Base-by-base conservation (phyloP, 1,140 invertebrate genomes). In the Drosophila bocqueti region DNA sequence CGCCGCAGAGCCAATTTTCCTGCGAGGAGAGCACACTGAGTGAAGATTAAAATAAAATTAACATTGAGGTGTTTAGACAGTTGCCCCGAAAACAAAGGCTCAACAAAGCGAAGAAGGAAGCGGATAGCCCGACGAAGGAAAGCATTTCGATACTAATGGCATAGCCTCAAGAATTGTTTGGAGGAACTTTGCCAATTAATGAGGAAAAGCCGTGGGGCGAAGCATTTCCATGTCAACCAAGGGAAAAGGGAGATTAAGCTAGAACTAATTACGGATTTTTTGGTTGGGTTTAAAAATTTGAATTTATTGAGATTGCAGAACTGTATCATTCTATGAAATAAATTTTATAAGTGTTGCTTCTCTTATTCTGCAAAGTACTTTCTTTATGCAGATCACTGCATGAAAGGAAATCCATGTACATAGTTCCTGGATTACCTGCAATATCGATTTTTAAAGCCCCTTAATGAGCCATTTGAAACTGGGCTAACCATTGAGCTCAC, bases 1-100 rank as follows among this genome's bases (percentile, higher is more conserved):
- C 52, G 46, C 49, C 55, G 42, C 65, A 45, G 50, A 62, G 61
- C 76, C 71, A 83, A 71, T 47, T 62, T 73, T 24, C 24, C 57
- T 46, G 31, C 24, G 54, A 71, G 65, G 26, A 24, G 15, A 43
- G 16, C 38, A 16, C 69, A 31, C 24, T 24, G 42, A 62, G 21
- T 60, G 31, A 18, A 38, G 13, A 31, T 34, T 66, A 34, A 11
- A 34, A 10, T 10, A 34, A 34, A 34, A 34, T 10, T 34, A 34
- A 34, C 9, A 34, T 11, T 34, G 31, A 34, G 31, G 31, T 34
- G 31, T 34, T 34, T 34, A 10, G 16, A 50, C 47, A 31, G 47
- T 29, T 29, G 16, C 24, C 24, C 16, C 26, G 47, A n/a, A 50
- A 50, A 50, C 26, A 50, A 50, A 11, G n/a, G 47, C 26, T 10